These are phyloP conservation scores for Melanogrammus aeglefinus DNA, from an alignment of 2,797 vertebrate species.

Conservation along the genomic window DNA sequence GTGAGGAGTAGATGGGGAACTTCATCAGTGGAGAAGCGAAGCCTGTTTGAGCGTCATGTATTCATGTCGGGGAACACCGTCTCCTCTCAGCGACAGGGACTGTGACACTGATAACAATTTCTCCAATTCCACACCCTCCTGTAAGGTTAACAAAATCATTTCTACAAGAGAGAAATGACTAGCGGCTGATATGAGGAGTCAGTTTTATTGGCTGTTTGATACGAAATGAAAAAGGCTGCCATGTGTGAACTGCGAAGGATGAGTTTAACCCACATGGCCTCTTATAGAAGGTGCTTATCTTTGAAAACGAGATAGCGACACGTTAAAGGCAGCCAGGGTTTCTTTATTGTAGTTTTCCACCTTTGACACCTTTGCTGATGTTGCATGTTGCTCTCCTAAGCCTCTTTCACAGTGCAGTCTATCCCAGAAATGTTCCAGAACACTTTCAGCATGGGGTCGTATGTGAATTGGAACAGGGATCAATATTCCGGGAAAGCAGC, in stretches of 20 bases:
- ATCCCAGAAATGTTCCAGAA: too few species aligned
- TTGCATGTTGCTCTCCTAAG: too few species aligned
- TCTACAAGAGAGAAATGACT: background rate
- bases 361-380: background rate
- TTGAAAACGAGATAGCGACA: background rate
- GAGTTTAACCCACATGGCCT: background rate
- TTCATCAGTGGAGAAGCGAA: too few species aligned
- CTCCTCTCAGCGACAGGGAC: background rate
- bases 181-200: background rate
- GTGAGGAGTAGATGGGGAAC: too few species aligned
- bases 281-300: background rate
- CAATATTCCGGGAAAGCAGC: too few species aligned
- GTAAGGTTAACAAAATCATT: background rate
- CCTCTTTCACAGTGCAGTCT: too few species aligned
- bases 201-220: background rate
- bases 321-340: background rate
- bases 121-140: background rate
- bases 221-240: background rate
- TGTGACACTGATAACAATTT: background rate
- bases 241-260: background rate
- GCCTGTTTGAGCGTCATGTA: too few species aligned
- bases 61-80: background rate
- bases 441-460: too few species aligned
- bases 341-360: background rate
- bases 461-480: too few species aligned